Percentiles rank a stretch among this genome's conserved stretches.
Evolutionary conservation across 2,797 vertebrate species (phyloP).

Genomic region (Ceryle rudis): DNA sequence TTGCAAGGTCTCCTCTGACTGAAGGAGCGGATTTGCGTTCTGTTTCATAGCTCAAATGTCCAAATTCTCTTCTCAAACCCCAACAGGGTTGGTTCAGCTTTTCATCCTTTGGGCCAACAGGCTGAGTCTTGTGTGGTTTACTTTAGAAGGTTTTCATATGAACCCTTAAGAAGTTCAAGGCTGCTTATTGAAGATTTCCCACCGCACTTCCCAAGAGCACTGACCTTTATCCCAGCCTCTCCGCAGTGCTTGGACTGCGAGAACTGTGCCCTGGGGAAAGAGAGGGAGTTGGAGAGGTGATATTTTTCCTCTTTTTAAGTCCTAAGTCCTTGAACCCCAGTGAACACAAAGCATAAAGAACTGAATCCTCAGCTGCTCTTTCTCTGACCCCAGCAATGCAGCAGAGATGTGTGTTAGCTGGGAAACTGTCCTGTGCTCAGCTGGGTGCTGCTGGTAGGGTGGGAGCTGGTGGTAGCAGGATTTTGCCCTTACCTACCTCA

Average conservation of each 20-base stretch:
- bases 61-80: background rate
- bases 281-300: background rate
- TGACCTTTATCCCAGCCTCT: background rate
- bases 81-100: background rate
- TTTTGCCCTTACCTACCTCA: background rate
- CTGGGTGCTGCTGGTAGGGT: background rate
- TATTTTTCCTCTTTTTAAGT: background rate
- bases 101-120: background rate
- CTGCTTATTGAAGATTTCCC: background rate
- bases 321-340: background rate
- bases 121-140: background rate
- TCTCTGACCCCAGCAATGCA: background rate
- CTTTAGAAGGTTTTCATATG: background rate
- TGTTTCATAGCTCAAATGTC: background rate
- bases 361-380: background rate
- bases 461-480: background rate
- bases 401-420: background rate
- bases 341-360: background rate
- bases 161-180: background rate
- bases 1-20: accelerated
- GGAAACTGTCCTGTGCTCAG: background rate
- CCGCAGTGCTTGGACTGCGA: background rate
- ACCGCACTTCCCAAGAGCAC: background rate
- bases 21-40: background rate
- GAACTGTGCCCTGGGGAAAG: background rate